Evolutionary conservation across 2,113 vertebrate species (phyloP).

Genomic region (Nyctibius bracteatus): DNA sequence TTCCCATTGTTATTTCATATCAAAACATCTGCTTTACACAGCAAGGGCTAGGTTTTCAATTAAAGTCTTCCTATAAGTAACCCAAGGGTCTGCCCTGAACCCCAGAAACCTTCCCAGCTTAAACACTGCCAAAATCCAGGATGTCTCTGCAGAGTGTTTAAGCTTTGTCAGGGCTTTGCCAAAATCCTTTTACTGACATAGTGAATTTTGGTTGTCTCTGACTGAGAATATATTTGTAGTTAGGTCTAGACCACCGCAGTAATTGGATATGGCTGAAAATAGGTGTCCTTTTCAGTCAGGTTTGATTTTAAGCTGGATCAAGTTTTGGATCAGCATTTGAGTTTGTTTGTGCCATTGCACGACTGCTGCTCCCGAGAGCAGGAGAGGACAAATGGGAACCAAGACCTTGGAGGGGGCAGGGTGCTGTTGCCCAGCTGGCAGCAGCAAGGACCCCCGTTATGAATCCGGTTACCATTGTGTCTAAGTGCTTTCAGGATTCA

Average conservation of each 20-base stretch:
- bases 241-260: background rate
- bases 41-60: background rate
- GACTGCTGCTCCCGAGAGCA: background rate
- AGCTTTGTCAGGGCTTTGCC: background rate
- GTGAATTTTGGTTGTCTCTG: background rate
- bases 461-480: background rate
- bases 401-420: background rate
- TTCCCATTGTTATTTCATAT: background rate
- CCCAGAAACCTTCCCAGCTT: background rate
- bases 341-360: background rate
- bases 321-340: background rate
- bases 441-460: background rate
- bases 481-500: background rate
- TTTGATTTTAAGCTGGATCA: background rate
- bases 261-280: background rate
- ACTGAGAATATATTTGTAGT: background rate
- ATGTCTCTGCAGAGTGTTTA: background rate
- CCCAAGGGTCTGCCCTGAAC: background rate
- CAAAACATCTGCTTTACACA: background rate
- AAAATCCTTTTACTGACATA: background rate
- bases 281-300: background rate
- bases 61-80: background rate
- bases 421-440: background rate
- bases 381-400: background rate
- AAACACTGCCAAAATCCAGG: background rate